Evolutionary conservation across 2,888 invertebrate species (phyloP), one percentile per base, ranked within the genome.

Genomic region (Falcaria lacertinaria): DNA sequence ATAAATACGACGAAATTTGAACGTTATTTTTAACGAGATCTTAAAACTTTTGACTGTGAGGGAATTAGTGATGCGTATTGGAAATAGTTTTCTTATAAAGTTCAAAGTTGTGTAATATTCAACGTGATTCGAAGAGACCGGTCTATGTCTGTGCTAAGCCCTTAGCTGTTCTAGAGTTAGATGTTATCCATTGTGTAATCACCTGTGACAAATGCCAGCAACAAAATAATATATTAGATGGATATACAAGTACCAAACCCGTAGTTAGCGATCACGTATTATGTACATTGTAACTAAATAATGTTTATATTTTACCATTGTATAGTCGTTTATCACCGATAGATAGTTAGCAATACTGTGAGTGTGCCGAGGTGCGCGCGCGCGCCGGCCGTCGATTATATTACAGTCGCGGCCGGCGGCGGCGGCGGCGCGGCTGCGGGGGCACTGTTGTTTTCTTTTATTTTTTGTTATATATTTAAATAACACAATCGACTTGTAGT

Each of bases 381-480:
- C 67, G 60, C 63, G 64, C 57, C 54, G 62, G 64, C 57, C 58
- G 58, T 62, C 61, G 54, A 49, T 64, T 62, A 69, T 71, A 69
- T 67, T 72, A 69, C 65, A n/a, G 0, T 3, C 19, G 19, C 4
- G 19, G 19, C 19, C 19, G 19, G 19, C 4, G 19, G 1, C 4
- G 19, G 19, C 3, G 19, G 68, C 64, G 70, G 64, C 60, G 73
- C 70, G 70, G 69, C 70, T 67, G 69, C 69, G 74, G 66, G 57
- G 60, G 75, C 80, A 77, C 80, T 70, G 72, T 82, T 83, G 87
- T 87, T 87, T 83, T 81, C 78, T 81, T 78, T 79, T 77, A 67
- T 71, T 77, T 75, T 87, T 88, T 89, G 87, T 89, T 88, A 88
- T 85, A 89, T 89, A 89, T 89, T 89, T 89, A 84, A 83, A 82